Percentiles rank a stretch among this genome's conserved stretches.
phyloP scores from a whole-genome alignment of 2,888 invertebrate species.

The Folsomia candida region DNA sequence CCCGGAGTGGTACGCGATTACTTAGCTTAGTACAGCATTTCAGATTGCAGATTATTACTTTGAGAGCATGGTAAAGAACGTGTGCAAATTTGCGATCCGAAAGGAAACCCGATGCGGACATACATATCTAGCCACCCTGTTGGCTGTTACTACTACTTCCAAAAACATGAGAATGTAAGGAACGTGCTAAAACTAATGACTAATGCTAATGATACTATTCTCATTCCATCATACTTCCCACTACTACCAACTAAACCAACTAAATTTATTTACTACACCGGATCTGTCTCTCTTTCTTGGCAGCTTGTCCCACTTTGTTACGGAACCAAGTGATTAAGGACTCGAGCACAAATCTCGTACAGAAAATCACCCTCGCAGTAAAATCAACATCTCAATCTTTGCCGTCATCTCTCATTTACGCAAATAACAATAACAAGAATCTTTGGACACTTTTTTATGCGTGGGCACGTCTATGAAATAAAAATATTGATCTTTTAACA shows the following conservation, averaged over 20 bases:
- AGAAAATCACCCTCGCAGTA: too few relatives aligned
- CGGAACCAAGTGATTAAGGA: background rate
- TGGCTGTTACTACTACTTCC: background rate
- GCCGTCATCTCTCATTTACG: too few relatives aligned
- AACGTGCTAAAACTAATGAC: constrained; percentile 1
- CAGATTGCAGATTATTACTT: background rate
- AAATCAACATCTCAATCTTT: too few relatives aligned
- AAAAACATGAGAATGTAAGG: background rate
- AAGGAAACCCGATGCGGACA: background rate
- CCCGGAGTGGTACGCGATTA: background rate
- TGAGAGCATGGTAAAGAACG: too few relatives aligned
- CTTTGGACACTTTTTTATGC: too few relatives aligned
- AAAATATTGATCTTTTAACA: too few relatives aligned
- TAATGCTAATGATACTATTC: constrained; percentile 8
- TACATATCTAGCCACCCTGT: too few relatives aligned
- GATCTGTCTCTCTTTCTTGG: background rate
- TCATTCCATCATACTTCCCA: background rate
- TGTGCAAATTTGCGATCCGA: background rate
- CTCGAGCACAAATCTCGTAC: background rate
- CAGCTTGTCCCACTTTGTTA: background rate
- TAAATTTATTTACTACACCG: too few relatives aligned
- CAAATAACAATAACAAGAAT: too few relatives aligned
- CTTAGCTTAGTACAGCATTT: background rate
- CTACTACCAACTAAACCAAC: too few relatives aligned
- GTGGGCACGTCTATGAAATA: too few relatives aligned